These are phyloP conservation scores for Drosophila nr. medialis DNA, from an alignment of 2,888 invertebrate species.

Conservation along the genomic window DNA sequence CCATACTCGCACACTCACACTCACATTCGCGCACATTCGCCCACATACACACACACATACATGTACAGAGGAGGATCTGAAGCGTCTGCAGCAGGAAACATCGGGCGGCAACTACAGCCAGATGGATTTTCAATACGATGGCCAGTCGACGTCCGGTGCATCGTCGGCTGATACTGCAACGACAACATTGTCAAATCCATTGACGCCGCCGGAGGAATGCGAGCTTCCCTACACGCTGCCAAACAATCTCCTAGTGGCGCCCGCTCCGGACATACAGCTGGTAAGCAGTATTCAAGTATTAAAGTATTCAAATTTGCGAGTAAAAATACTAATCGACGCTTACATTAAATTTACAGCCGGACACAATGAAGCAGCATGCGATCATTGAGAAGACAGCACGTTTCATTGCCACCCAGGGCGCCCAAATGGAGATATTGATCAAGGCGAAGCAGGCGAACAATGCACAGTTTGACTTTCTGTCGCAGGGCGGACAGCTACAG, in stretches of 20 bases:
- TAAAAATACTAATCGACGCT: not conserved
- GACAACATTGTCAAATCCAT: conserved; percentile 44
- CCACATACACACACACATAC: conserved; percentile 9
- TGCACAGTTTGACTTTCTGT: conserved; percentile 96
- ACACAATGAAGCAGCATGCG: conserved; percentile 93
- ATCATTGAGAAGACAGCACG: conserved; percentile 97
- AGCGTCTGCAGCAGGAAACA: conserved; percentile 91
- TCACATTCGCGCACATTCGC: conserved; percentile 4
- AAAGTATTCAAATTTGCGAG: not conserved
- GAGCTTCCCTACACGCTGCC: conserved; percentile 92
- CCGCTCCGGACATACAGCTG: conserved; percentile 88
- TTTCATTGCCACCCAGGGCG: conserved; percentile 95
- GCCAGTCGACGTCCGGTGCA: conserved; percentile 22
- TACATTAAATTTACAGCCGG: conserved; percentile 88
- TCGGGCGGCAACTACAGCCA: conserved; percentile 87
- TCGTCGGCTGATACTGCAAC: conserved; percentile 14
- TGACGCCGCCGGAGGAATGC: conserved; percentile 87
- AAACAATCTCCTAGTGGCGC: conserved; percentile 90
- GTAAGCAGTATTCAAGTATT: conserved; percentile 84
- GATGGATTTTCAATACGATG: conserved; percentile 90
- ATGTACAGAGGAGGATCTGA: conserved; percentile 94
- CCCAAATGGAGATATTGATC: conserved; percentile 99
- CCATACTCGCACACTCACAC: conserved; percentile 17
- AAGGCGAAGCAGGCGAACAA: conserved; percentile 98
- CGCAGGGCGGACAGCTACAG: conserved; percentile 93